A percentile compares a stretch with the other conserved stretches of the same genome.
phyloP scores from a whole-genome alignment of 2,797 vertebrate species.

The Aulostomus chinensis region DNA sequence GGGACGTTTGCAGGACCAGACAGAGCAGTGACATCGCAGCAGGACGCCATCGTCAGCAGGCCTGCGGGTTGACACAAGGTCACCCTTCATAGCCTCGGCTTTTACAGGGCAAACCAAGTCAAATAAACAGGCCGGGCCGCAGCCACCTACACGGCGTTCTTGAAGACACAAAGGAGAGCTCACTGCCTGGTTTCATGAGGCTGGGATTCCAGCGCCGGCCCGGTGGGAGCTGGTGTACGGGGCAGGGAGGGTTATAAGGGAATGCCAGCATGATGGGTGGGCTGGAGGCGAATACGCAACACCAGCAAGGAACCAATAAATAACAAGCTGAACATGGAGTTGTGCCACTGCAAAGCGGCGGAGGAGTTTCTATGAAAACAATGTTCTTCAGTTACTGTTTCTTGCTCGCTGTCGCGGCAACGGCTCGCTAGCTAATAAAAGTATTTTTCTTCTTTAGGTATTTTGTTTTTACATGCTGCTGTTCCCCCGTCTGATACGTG shows the following conservation, averaged over 20 bases:
- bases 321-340: conserved; percentile 50
- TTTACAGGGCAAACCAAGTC: conserved; percentile 73
- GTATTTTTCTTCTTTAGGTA: neutral
- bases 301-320: conserved; percentile 76
- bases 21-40: conserved; percentile 43
- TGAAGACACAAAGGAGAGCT: conserved; percentile 69
- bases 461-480: neutral
- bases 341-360: conserved; percentile 10
- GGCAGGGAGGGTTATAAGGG: conserved; percentile 62
- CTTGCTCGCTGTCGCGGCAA: conserved; percentile 3
- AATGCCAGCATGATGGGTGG: conserved; percentile 84
- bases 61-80: conserved; percentile 71
- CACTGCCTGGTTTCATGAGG: conserved; percentile 47
- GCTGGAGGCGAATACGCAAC: conserved; percentile 76
- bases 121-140: conserved; percentile 73
- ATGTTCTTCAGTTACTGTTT: conserved; percentile 4
- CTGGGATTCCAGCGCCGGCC: conserved; percentile 46
- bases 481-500: neutral
- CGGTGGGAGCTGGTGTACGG: conserved; percentile 56
- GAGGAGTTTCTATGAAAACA: conserved; percentile 21
- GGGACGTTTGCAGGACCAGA: conserved; percentile 35
- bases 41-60: conserved; percentile 45
- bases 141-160: conserved; percentile 67
- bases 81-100: conserved; percentile 69
- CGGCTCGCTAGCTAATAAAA: neutral